Evolutionary conservation across 2,888 invertebrate genomes (phyloP), one percentile per base, ranked within the genome.

Genomic region (Zaprionus obscuricornis): DNA sequence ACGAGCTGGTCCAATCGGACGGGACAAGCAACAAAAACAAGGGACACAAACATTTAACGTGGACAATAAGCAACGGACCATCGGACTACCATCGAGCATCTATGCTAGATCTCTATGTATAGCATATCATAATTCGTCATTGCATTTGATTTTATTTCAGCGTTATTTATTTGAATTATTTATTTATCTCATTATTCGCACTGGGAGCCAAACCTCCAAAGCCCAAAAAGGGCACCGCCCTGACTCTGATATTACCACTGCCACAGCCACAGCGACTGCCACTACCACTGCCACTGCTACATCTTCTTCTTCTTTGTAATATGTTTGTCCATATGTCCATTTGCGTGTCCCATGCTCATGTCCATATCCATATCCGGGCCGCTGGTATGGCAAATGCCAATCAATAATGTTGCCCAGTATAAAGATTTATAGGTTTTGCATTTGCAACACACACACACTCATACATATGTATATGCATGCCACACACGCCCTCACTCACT

Each of bases 381-480:
- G 26, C 64, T 59, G 51, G 56, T 64, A 52, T 54, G 67, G 45
- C 59, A 39, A 81, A 66, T 81, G 76, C 75, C 86, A 88, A 89
- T 90, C 90, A 90, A 90, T 90, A 89, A 89, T 88, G 86, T 87
- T 88, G 57, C 69, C n/a, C 85, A 86, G 86, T 86, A 89, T 88
- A 86, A 89, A 90, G 90, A 90, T 89, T 90, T 90, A 90, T 90
- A 82, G 82, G 81, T 79, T 77, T 77, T 77, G 65, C 78, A 72
- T 78, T 77, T 64, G 66, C 36, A 36, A 59, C 45, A 27, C 51
- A 50, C 50, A 54, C 63, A 55, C 50, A 36, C 47, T 33, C 40
- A 17, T 56, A 18, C 40, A 11, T 20, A 29, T 22, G 27, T 17
- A 27, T 14, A 37, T 17, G 18, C 14, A 20, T 36, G 13, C 17